Base-by-base conservation (phyloP, 2,888 invertebrate genomes). In the Archaeoteleia sp. region DNA sequence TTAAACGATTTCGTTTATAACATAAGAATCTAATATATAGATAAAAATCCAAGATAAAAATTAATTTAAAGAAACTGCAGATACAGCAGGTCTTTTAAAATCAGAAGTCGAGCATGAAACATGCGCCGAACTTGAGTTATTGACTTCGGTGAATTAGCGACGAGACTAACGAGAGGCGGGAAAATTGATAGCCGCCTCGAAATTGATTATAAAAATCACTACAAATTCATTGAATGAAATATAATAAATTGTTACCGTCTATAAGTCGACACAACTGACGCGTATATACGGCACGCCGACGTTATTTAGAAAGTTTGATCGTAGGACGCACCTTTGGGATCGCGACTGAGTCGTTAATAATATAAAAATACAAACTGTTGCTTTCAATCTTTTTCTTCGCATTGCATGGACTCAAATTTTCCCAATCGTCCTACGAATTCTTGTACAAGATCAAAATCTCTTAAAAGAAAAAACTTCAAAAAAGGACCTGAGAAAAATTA, bases 321-420 rank as follows among this genome's bases (percentile, higher is more conserved):
- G 54, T 48, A 54, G 54, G 62, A 49, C 32, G 13, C 9, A 14
- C 2, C 8, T 34, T 45, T 17, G 39, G 53, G 27, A 34, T 29
- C 8, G 7, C 29, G 9, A n/a, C 23, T 7, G 29, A 46, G 17
- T 46, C 29, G 20, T 1, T 37, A 32, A 9, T 74, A 74, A 79
- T 82, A 82, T 78, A 82, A 82, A 82, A 82, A 82, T 82, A 82
- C 81, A 81, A 80, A 79, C 69, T 63, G 55, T 66, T 66, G 62
- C 46, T 63, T 49, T 58, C 32, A 66, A 51, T 62, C 40, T 43
- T 72, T 60, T 58, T 37, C 49, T 62, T 67, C 35, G 49, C 43
- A 57, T 40, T 61, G 29, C 8, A 39, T 27, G 23, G 7, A 13
- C 34, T 40, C 25, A 20, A 29, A 8, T 29, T 29, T 2, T 20